phyloP scores from a whole-genome alignment of 2,113 vertebrate genomes.

The Gambusia holbrooki region DNA sequence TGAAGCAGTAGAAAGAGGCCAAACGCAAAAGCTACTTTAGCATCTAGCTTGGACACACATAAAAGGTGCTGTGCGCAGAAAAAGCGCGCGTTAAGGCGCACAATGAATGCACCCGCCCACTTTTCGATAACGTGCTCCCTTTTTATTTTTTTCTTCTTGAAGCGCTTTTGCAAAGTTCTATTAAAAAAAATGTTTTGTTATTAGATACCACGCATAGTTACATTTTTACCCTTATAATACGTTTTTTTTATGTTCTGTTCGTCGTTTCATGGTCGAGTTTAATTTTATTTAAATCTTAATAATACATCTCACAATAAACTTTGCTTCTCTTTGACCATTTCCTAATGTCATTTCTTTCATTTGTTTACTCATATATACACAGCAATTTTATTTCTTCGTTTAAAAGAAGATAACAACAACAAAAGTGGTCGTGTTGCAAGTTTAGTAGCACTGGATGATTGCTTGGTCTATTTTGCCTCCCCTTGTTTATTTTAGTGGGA shows the following conservation, averaged over 20 bases:
- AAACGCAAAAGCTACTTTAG: constrained; percentile 52
- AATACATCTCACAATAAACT: too few species aligned
- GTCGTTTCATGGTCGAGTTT: too few species aligned
- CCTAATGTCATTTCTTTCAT: too few species aligned
- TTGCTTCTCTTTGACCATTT: too few species aligned
- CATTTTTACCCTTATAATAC: neutral
- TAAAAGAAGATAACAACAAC: too few species aligned
- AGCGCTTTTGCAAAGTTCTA: neutral
- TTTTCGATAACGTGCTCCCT: constrained; percentile 39
- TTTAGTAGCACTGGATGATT: neutral
- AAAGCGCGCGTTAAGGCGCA: constrained; percentile 71
- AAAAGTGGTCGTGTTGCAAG: too few species aligned
- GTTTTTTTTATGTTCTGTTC: neutral
- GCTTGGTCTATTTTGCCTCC: neutral
- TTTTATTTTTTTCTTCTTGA: neutral
- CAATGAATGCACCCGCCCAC: constrained; percentile 66
- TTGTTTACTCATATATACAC: too few species aligned
- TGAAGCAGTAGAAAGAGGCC: constrained; percentile 4
- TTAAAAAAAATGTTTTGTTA: neutral
- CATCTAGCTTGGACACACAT: constrained; percentile 50
- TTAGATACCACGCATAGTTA: neutral
- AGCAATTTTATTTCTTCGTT: too few species aligned
- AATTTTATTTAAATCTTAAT: too few species aligned
- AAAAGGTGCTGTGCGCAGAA: constrained; percentile 64
- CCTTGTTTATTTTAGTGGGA: too few species aligned